Evolutionary conservation across 2,113 vertebrate species (phyloP), one percentile per base, ranked within the genome.

Genomic region (Pachyramphus minor): DNA sequence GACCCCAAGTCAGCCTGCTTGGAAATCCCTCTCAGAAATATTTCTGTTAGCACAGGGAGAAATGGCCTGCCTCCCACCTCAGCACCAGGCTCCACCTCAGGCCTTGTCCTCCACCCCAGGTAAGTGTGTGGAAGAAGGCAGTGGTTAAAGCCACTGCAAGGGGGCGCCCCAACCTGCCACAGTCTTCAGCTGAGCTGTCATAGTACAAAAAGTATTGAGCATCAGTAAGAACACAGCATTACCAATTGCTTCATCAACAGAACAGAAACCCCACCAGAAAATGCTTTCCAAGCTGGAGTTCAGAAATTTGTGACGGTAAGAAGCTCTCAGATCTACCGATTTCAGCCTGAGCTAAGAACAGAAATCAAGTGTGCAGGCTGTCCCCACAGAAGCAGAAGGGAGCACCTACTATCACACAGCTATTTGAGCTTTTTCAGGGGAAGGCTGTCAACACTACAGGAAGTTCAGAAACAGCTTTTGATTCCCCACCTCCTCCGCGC

Each of bases 301-400:
- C 66, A 47, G n/a, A 66, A 69, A 85, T 25, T 6, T 31, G 53
- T 27, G 55, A 49, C 20, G 7, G 8, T 13, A 30, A 37, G 30
- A 59, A 50, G 19, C 28, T 53, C 35, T 73, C 44, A 49, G 19
- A 78, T 37, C 18, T 41, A 25, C 28, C 13, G 10, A 9, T 23
- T 83, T 44, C 79, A 79, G 72, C 63, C 52, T 30, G 35, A 75
- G 66, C 39, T 52, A 53, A 71, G 45, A 62, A n/a, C 9, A 23
- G 13, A 68, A 33, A 39, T 42, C 12, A 27, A 23, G 39, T 0
- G 14, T 0, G 0, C 45, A 67, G 42, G 31, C 24, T 62, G 8
- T 74, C 14, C 41, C 52, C 35, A 22, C 10, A 12, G 35, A 24
- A 27, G 33, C 71, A 22, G 62, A 23, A 22, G 8, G 13, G 20